Evolutionary conservation across 2,113 vertebrate species (phyloP).

Genomic region (Psilopsiagon aurifrons): DNA sequence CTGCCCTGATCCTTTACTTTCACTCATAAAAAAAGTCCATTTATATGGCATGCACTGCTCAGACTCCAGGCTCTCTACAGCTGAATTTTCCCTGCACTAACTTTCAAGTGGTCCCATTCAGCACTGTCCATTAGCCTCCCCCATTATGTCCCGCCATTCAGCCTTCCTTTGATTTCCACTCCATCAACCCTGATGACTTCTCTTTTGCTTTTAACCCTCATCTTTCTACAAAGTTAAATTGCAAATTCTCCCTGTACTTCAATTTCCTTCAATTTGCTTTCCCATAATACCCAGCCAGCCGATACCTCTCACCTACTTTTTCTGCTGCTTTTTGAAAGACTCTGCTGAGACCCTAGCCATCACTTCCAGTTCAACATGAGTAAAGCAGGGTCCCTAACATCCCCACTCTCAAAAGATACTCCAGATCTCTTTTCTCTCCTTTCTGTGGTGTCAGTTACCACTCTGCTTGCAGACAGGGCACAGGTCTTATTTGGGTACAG

Average conservation of each 20-base stretch:
- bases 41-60: background rate
- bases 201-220: background rate
- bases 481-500: background rate
- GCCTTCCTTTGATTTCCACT: background rate
- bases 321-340: background rate
- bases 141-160: background rate
- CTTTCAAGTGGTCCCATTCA: background rate
- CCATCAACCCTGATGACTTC: background rate
- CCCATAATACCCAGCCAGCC: background rate
- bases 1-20: background rate
- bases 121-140: background rate
- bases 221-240: background rate
- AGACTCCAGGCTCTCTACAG: background rate
- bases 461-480: background rate
- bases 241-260: background rate
- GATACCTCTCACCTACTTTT: background rate
- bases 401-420: background rate
- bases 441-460: background rate
- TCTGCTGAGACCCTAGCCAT: background rate
- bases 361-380: rapidly evolving
- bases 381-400: background rate
- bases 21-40: background rate
- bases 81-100: background rate
- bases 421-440: background rate
- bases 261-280: background rate